These are phyloP conservation scores for Enteromius mattozi DNA, from an alignment of 2,797 vertebrate genomes.

Conservation along the genomic window DNA sequence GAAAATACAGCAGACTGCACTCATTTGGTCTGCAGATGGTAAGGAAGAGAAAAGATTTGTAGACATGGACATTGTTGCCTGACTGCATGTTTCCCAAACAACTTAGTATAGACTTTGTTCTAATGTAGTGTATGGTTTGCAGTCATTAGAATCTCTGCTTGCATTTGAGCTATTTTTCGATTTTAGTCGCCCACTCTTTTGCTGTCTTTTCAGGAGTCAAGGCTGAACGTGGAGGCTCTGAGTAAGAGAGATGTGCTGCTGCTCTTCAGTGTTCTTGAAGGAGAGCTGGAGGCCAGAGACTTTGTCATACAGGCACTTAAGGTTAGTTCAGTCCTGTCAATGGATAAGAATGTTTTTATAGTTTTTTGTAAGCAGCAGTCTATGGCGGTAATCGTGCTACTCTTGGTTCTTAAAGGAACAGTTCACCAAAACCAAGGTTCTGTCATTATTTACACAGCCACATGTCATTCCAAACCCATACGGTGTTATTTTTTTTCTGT, in stretches of 20 bases:
- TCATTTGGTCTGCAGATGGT: constrained; percentile 13
- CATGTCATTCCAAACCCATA: neutral
- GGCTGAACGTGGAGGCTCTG: constrained; percentile 79
- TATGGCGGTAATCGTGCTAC: neutral
- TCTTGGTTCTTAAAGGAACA: neutral
- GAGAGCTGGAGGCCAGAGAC: constrained; percentile 82
- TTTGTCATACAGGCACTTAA: constrained; percentile 79
- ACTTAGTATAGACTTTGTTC: neutral
- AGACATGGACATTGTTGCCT: neutral
- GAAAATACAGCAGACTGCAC: neutral
- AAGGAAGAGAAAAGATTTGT: neutral
- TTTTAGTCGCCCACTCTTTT: constrained; percentile 18
- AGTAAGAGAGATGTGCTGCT: constrained; percentile 79
- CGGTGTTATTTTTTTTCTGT: neutral
- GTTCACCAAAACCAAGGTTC: neutral
- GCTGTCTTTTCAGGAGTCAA: constrained; percentile 69
- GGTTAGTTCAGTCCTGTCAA: constrained; percentile 62
- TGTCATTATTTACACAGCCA: neutral
- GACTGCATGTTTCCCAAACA: constrained; percentile 15
- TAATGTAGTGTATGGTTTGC: neutral
- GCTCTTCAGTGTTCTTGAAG: constrained; percentile 82
- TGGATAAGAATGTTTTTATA: constrained; percentile 15
- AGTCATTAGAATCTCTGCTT: neutral
- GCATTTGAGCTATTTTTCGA: neutral
- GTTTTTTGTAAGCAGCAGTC: constrained; percentile 21